Evolutionary conservation across 2,888 invertebrate species (phyloP).

Genomic region (Pseudolycoriella hygida): DNA sequence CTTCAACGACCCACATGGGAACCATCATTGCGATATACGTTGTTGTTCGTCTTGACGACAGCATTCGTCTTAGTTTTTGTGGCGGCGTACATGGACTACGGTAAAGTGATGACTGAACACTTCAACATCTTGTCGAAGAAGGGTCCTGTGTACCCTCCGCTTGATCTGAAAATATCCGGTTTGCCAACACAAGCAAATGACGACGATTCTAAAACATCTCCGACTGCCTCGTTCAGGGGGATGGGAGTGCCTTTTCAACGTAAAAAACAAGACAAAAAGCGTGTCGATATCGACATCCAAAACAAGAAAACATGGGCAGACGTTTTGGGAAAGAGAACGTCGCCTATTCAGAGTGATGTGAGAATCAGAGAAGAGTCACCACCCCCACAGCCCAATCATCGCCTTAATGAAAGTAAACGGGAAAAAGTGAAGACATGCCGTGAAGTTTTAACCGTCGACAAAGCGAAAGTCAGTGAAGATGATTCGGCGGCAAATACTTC

Average conservation of each 20-base stretch:
- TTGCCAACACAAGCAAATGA: constrained; percentile 1
- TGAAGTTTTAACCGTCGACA: neutral
- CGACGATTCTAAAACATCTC: neutral
- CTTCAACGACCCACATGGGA: constrained; percentile 66
- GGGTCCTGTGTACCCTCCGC: constrained; percentile 37
- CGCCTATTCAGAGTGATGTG: constrained; percentile 1
- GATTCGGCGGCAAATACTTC: constrained; percentile 5
- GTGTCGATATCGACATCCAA: neutral
- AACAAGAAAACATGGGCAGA: constrained; percentile 4
- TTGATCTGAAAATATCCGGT: constrained; percentile 36
- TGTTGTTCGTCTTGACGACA: constrained; percentile 38
- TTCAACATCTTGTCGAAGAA: constrained; percentile 29
- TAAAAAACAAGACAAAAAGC: neutral
- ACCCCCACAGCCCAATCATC: neutral
- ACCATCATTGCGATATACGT: constrained; percentile 43
- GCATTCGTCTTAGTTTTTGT: constrained; percentile 46
- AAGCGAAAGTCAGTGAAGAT: neutral
- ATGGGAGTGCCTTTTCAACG: neutral
- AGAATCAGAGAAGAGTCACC: constrained; percentile 2
- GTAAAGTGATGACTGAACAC: constrained; percentile 40
- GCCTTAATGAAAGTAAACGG: neutral
- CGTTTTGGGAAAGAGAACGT: constrained; percentile 4
- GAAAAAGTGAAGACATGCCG: neutral
- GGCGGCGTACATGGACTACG: constrained; percentile 53
- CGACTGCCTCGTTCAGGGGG: neutral